These are phyloP conservation scores for Castor canadensis DNA, from an alignment of 2,113 vertebrate genomes.

Conservation along the genomic window DNA sequence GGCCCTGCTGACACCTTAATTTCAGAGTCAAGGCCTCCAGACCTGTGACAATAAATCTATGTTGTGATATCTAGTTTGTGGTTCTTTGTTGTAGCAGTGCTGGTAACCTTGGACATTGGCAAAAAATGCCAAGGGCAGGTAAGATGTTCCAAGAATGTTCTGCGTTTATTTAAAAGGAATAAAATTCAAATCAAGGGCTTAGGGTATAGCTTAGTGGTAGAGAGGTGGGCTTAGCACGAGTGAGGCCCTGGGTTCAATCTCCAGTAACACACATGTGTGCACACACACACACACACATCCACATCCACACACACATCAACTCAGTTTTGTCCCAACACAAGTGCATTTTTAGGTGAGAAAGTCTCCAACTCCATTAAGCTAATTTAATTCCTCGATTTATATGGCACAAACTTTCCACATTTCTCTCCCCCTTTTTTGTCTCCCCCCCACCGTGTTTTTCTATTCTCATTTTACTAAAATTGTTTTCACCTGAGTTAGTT, in stretches of 20 bases:
- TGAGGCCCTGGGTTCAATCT: no score
- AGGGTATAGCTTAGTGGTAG: background rate
- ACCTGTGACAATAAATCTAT: no score
- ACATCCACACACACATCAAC: background rate
- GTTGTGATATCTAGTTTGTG: no score
- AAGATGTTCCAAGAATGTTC: no score
- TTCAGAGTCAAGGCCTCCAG: background rate
- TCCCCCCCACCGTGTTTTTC: background rate
- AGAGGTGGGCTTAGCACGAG: no score
- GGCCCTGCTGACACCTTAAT: no score
- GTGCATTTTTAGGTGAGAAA: background rate
- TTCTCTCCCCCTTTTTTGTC: background rate
- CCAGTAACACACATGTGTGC: no score
- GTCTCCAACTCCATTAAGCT: background rate
- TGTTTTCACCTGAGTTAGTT: background rate
- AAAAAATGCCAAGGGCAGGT: no score
- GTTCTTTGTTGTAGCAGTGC: no score
- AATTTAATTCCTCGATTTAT: background rate
- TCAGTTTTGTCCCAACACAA: background rate
- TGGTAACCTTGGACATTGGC: no score
- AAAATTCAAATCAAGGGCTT: background rate
- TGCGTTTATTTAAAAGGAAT: background rate
- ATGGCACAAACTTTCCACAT: background rate
- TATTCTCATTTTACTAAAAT: background rate
- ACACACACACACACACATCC: background rate